Evolutionary conservation across 1,140 invertebrate species (phyloP), one percentile per base, ranked within the genome.

Genomic region (Hesperophylax magnus): DNA sequence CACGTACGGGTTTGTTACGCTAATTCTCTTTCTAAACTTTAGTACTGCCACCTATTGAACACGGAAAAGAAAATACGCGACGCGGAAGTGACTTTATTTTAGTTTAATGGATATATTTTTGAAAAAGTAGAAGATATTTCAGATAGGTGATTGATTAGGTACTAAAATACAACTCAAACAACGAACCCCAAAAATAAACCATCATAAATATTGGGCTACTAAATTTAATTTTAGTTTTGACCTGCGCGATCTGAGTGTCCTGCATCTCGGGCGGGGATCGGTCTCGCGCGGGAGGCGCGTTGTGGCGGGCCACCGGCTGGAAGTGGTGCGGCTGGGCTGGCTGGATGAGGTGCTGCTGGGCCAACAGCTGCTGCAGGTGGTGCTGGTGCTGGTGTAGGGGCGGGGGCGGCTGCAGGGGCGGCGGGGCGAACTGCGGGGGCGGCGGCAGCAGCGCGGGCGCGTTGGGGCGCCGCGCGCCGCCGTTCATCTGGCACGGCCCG

Each of bases 401-500:
- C 85, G 82, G 72, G 71, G 56, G 69, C 56, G 17, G 39, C 87
- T 86, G 87, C 87, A 81, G 81, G 80, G 52, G 54, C 53, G 58
- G 58, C 20, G 60, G 85, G 71, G 88, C 89, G 82, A 89, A 89
- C 85, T 47, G 39, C 65, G 88, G 88, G 84, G 88, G 88, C 79
- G 89, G 89, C 82, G 88, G 88, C 85, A 88, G 85, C 69, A 89
- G 85, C 67, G 88, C 88, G 65, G 88, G 88, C 81, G 85, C 86
- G 71, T 86, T 86, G 82, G 88, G 87, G 86, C 88, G 87, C 85
- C 86, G 87, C 87, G 87, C 88, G 85, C 86, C 87, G 86, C 87
- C 85, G 86, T 86, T 85, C 82, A 86, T 87, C 84, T 87, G 88
- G 88, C 88, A 87, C 88, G 88, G 87, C 88, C 87, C 87, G 87